Evolutionary conservation across 2,797 vertebrate genomes (phyloP), one percentile per base, ranked within the genome.

Genomic region (Australoheros facetus): DNA sequence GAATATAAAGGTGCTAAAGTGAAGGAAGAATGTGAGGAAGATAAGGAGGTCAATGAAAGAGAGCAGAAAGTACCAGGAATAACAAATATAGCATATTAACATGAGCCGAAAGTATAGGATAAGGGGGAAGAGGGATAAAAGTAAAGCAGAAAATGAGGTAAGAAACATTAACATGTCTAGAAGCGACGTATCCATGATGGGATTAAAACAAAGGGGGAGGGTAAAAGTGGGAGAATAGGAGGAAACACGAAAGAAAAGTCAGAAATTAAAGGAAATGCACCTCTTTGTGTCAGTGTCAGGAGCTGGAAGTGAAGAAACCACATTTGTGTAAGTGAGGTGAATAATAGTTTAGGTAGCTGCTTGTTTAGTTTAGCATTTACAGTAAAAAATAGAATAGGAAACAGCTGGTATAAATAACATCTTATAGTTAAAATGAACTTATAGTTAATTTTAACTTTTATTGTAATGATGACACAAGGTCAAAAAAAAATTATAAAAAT

Each of bases 31-130:
- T 4, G 53, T 21, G 12, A 14, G 51, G 64, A 59, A 19, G 53
- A 81, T 56, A 71, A 83, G 53, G 60, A 79, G 56, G 64, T 60
- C 62, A 56, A 9, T 48, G 56, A 37, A 3, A 19, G 37, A 74
- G 19, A 39, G 55, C 74, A 69, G 77, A 77, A 45, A 28, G 28
- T 32, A 21, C 6, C 0, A 58, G 37, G 75, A 59, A 60, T 16
- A 39, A 70, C 10, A 78, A 60, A 76, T 58, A 1, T 23, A 77
- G 62, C 39, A 57, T 57, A 76, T 75, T 79, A 57, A 53, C 53
- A 79, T 60, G 42, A 55, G 39, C 51, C 42, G 12, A 14, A 37
- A 26, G 12, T 57, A 21, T 45, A n/a, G 17, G 32, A 28, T 37
- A 55, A 13, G n/a, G n/a, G 32, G 6, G 1, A 79, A 64, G 7